Evolutionary conservation across 2,797 vertebrate genomes (phyloP).

Genomic region (Enteromius thamalakanensis): DNA sequence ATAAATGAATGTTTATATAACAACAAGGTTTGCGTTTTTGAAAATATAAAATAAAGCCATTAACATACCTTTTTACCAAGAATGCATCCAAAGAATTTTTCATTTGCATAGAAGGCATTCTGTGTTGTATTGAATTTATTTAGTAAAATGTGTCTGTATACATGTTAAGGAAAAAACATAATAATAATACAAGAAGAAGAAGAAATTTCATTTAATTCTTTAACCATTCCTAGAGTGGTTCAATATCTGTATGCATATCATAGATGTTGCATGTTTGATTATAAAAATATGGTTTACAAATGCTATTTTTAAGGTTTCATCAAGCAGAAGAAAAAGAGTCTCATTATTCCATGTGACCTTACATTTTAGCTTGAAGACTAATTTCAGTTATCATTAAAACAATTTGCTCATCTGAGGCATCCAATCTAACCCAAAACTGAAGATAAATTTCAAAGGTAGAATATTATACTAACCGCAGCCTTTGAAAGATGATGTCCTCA

Average conservation of each 20-base stretch:
- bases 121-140: constrained; percentile 15
- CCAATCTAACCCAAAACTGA: constrained; percentile 1
- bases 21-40: background rate
- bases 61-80: background rate
- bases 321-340: constrained; percentile 24
- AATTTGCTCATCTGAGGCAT: constrained; percentile 9
- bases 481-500: background rate
- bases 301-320: constrained; percentile 20
- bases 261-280: constrained; percentile 18
- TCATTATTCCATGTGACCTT: constrained; percentile 21
- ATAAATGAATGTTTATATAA: background rate
- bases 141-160: background rate
- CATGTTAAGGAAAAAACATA: background rate
- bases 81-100: background rate
- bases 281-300: constrained; percentile 9
- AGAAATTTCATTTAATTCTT: background rate
- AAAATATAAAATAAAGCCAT: constrained; percentile 4
- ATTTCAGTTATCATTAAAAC: constrained; percentile 22
- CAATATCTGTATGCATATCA: background rate
- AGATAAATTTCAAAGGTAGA: constrained; percentile 2
- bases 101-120: constrained; percentile 2
- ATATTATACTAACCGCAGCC: constrained; percentile 14
- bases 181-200: background rate
- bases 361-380: background rate
- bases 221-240: background rate